Evolutionary conservation across 1,140 invertebrate species (phyloP), one percentile per base, ranked within the genome.

Genomic region (Eumeta japonica): DNA sequence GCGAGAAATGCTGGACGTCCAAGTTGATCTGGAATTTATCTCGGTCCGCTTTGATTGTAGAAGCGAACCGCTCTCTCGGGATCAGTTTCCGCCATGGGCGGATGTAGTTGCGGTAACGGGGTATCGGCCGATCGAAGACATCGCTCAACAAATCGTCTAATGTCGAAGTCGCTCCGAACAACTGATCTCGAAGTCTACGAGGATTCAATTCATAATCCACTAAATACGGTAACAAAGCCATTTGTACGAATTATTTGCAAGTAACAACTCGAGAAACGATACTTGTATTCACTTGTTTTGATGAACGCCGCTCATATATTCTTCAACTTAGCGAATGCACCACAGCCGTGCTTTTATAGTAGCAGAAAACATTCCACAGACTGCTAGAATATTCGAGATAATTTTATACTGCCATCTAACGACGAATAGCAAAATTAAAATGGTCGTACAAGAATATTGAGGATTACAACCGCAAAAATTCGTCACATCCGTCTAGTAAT

Each of bases 1-100:
- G 89, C 24, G 81, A 75, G 54, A 94, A 95, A 45, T 94, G 89
- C 24, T 89, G 83, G 1, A 95, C 88, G 57, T 94, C 90, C 54
- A 91, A 61, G 45, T 81, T 83, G 0, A 87, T 81, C 58, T 89
- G 80, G 45, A 84, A 85, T 28, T 66, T 66, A 29, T 71, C 54
- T 37, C 60, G 64, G 33, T 71, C 62, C 2, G 42, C 46, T 34
- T 71, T 71, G 31, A 71, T 67, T 1, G 62, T 65, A 1, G 63
- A 67, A 2, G 60, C 62, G 3, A 59, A 44, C 7, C 48, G 45
- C 2, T 48, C 49, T 10, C 50, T 27, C 2, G 54, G 41, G 0
- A 57, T 42, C 3, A 71, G 28, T 15, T 58, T 65, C 17, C 53
- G 49, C 66, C 63, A 71, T 0, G 63, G 58, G 3, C 63, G 55